Percentiles rank a stretch among this genome's conserved stretches.
Conservation (phyloP, 2,113 vertebrate species). For the Paradoxurus hermaphroditus region DNA sequence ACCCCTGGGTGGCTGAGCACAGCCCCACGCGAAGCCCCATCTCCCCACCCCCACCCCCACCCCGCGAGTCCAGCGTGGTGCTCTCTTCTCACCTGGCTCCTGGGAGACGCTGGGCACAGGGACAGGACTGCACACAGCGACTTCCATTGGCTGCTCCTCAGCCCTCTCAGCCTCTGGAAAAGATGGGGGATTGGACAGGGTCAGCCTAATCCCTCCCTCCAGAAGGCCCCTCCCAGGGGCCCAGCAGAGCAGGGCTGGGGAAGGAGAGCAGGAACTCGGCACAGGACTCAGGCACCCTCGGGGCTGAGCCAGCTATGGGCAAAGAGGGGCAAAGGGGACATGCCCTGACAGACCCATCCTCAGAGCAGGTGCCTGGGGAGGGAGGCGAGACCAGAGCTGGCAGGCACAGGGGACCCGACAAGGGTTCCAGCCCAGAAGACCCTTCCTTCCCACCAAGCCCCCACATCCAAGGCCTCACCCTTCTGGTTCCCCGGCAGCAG, state of each 20-base stretch:
- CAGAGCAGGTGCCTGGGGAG: neutral
- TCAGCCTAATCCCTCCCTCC: neutral
- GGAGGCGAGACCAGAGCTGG: neutral
- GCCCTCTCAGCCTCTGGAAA: neutral
- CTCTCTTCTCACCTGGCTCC: constrained; percentile 70
- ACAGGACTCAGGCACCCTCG: neutral
- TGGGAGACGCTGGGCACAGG: constrained; percentile 46
- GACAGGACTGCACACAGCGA: neutral
- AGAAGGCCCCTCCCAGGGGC: neutral
- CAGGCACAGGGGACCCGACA: accelerated
- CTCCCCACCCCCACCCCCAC: no score
- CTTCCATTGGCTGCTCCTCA: constrained; percentile 40
- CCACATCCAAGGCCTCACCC: constrained; percentile 5
- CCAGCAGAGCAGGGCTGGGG: no score
- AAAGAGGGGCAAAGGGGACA: neutral
- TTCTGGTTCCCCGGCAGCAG: neutral
- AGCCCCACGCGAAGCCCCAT: accelerated
- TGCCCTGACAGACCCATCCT: neutral
- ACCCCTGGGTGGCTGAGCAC: neutral
- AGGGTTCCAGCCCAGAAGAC: neutral
- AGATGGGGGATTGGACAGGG: neutral
- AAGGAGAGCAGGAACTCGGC: neutral
- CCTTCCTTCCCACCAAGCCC: neutral
- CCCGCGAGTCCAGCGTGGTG: neutral
- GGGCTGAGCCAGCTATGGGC: neutral